A percentile compares a stretch with the other conserved stretches of the same genome.
phyloP scores from a whole-genome alignment of 1,140 invertebrate species.

The Aphelenchoides fujianensis region DNA sequence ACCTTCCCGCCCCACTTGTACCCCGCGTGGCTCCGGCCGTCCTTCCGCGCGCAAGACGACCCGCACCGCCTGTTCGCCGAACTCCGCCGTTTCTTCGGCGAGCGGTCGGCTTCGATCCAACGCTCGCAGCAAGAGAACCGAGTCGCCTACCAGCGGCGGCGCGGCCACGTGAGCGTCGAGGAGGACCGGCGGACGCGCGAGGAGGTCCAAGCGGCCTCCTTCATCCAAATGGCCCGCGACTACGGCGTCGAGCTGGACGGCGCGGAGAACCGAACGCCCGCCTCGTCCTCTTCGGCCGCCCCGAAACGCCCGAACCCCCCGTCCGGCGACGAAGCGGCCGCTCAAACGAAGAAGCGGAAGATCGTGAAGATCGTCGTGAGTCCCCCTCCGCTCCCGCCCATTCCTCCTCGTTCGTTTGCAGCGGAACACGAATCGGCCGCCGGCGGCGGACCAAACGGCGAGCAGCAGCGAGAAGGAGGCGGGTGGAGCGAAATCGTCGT shows the following conservation, averaged over 20 bases:
- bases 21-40: constrained; percentile 26
- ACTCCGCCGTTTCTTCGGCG: constrained; percentile 10
- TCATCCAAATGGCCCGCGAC: neutral
- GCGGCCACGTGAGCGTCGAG: neutral
- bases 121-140: neutral
- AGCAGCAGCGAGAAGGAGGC: no score
- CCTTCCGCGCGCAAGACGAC: neutral
- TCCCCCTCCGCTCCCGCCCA: no score
- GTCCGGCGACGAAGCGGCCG: neutral
- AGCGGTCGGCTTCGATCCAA: neutral
- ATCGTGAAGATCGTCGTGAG: neutral
- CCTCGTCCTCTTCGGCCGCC: neutral
- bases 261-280: no score
- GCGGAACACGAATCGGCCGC: no score
- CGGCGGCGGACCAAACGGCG: no score
- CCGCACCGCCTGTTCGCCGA: constrained; percentile 14
- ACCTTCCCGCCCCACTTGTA: constrained; percentile 16
- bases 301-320: neutral
- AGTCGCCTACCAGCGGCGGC: neutral
- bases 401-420: neutral
- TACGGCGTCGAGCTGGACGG: neutral
- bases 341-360: constrained; percentile 8
- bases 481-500: neutral
- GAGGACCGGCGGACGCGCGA: neutral
- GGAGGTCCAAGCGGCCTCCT: neutral